A percentile compares a stretch with the other conserved stretches of the same genome.
These are phyloP conservation scores for Athrips mouffetella DNA, from an alignment of 2,888 invertebrate genomes.

Conservation along the genomic window DNA sequence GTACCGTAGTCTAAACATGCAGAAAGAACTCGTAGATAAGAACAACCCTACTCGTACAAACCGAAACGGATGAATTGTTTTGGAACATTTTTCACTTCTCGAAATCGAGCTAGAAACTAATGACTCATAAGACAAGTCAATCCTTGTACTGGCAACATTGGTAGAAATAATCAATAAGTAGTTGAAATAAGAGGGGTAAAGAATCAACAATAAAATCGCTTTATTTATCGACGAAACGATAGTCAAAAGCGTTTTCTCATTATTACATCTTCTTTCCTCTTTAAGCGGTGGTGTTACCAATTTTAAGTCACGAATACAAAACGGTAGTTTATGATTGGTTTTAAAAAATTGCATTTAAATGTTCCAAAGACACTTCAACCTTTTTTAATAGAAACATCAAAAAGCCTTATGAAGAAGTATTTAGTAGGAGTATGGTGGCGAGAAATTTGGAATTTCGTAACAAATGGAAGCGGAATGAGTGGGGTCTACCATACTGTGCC, in stretches of 20 bases:
- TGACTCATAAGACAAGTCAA: too few relatives aligned
- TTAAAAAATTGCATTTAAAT: not conserved
- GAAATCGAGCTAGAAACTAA: too few relatives aligned
- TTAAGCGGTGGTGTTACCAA: too few relatives aligned
- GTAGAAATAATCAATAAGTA: not conserved
- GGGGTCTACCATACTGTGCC: not conserved
- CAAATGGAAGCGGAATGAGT: constrained; percentile 2
- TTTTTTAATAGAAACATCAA: constrained; percentile 1
- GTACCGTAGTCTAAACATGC: constrained; percentile 19
- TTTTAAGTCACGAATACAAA: too few relatives aligned
- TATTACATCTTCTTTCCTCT: too few relatives aligned
- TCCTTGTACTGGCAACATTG: not conserved
- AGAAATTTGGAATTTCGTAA: constrained; percentile 14
- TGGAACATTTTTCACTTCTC: not conserved
- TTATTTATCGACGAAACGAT: too few relatives aligned
- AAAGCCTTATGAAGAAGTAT: constrained; percentile 12
- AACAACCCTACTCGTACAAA: constrained; percentile 18
- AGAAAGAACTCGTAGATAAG: constrained; percentile 17
- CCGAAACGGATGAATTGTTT: not conserved
- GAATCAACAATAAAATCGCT: too few relatives aligned
- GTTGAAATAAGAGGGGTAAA: too few relatives aligned
- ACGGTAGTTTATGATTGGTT: not conserved
- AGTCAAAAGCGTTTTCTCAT: too few relatives aligned
- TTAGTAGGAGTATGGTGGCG: constrained; percentile 5
- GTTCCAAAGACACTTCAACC: constrained; percentile 8